phyloP scores from a whole-genome alignment of 2,797 vertebrate genomes.

The Oceanodroma leucorhoa region DNA sequence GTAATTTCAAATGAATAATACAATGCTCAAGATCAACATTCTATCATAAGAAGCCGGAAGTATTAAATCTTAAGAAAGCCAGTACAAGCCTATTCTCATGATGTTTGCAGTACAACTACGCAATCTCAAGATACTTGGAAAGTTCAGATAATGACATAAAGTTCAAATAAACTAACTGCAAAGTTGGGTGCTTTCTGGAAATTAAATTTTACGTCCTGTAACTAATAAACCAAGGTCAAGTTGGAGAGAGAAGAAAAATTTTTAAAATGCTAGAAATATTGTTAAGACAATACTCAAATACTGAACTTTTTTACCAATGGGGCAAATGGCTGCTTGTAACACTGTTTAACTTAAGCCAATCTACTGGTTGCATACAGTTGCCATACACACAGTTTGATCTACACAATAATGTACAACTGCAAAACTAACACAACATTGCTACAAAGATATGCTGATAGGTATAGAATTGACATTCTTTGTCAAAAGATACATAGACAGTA shows the following conservation, averaged over 20 bases:
- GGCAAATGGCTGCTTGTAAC: neutral
- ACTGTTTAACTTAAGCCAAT: neutral
- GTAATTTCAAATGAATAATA: neutral
- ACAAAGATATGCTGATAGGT: neutral
- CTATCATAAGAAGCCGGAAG: rapidly evolving
- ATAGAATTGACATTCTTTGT: neutral
- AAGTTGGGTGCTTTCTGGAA: neutral
- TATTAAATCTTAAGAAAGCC: neutral
- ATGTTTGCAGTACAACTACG: neutral
- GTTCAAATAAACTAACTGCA: neutral
- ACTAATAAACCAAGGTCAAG: neutral
- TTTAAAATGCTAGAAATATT: rapidly evolving
- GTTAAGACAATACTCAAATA: neutral
- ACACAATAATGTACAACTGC: rapidly evolving
- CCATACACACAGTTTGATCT: neutral
- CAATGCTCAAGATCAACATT: rapidly evolving
- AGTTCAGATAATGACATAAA: neutral
- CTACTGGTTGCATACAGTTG: neutral
- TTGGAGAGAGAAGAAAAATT: neutral
- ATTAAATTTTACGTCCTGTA: neutral
- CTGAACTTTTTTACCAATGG: neutral
- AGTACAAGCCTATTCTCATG: neutral
- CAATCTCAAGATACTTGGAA: neutral
- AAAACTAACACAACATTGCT: neutral
- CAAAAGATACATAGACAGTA: neutral